Percentiles rank a stretch among this genome's conserved stretches.
These are phyloP conservation scores for Xanthorhoe designata DNA, from an alignment of 2,888 invertebrate species.

Conservation along the genomic window DNA sequence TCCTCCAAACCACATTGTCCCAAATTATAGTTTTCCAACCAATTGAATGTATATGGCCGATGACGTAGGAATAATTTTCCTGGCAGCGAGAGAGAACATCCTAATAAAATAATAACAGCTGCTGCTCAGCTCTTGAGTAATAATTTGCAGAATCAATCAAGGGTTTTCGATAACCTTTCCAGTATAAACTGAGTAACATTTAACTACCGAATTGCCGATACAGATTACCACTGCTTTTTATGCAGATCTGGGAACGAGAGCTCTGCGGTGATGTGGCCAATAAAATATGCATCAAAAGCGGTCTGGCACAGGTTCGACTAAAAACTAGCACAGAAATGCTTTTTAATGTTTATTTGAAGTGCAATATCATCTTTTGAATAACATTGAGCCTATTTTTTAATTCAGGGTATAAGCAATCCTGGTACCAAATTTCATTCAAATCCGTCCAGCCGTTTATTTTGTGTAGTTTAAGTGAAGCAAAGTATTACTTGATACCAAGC, in stretches of 20 bases:
- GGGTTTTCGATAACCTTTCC: background rate
- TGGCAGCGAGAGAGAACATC: too few species aligned
- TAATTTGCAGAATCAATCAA: background rate
- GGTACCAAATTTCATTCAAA: too few species aligned
- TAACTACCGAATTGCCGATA: background rate
- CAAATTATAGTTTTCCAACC: too few species aligned
- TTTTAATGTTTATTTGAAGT: constrained; percentile 7
- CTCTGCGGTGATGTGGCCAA: constrained; percentile 32
- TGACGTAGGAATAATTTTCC: too few species aligned
- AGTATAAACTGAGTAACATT: constrained; percentile 5
- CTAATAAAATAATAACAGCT: too few species aligned
- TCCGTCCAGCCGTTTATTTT: too few species aligned
- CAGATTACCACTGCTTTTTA: constrained; percentile 10
- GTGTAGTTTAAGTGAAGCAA: too few species aligned
- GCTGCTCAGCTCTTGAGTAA: background rate
- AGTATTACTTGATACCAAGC: too few species aligned
- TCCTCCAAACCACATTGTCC: too few species aligned
- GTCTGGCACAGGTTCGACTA: constrained; percentile 34
- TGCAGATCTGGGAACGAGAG: constrained; percentile 20
- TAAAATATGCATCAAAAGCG: constrained; percentile 50
- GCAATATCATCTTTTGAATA: background rate
- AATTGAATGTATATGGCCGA: too few species aligned
- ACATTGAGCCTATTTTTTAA: background rate
- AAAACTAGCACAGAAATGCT: constrained; percentile 6
- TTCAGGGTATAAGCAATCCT: too few species aligned